Conservation (phyloP, 2,797 vertebrate genomes). For the Mormyrus hasselquistii region DNA sequence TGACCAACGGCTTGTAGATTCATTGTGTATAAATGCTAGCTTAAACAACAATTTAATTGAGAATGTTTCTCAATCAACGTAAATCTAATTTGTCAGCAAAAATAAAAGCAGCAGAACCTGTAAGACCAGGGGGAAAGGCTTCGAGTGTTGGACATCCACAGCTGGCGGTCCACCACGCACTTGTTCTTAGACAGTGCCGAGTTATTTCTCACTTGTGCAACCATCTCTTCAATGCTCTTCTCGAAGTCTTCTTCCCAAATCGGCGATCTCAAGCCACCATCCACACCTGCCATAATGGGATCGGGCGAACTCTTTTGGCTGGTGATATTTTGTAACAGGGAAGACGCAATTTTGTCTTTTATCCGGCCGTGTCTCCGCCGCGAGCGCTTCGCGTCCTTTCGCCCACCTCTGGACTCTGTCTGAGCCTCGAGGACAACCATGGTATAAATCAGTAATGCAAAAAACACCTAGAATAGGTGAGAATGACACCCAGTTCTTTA, state of each 20-base stretch:
- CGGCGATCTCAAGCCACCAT: constrained; percentile 8
- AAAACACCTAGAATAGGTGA: constrained; percentile 22
- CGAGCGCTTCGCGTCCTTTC: constrained; percentile 34
- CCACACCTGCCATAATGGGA: constrained; percentile 52
- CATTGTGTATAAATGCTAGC: not conserved
- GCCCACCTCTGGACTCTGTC: constrained; percentile 17
- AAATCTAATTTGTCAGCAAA: not conserved
- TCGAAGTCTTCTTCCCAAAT: constrained; percentile 65
- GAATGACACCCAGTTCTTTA: not conserved
- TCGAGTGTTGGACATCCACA: constrained; percentile 74
- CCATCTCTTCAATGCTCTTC: constrained; percentile 71
- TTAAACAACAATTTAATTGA: not conserved
- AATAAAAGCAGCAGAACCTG: constrained; percentile 49
- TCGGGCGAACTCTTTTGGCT: constrained; percentile 44
- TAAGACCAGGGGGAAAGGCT: constrained; percentile 79
- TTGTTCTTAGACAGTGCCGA: constrained; percentile 58
- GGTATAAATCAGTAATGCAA: constrained; percentile 19
- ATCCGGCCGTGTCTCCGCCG: constrained; percentile 28
- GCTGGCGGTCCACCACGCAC: constrained; percentile 70
- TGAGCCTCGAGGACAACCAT: constrained; percentile 16
- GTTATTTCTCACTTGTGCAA: constrained; percentile 65
- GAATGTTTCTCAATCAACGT: not conserved
- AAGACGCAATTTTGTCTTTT: constrained; percentile 34
- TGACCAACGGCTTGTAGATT: not conserved
- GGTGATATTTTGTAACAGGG: constrained; percentile 37